Base-by-base conservation (phyloP, 2,888 invertebrate genomes). In the Xylocampa areola region DNA sequence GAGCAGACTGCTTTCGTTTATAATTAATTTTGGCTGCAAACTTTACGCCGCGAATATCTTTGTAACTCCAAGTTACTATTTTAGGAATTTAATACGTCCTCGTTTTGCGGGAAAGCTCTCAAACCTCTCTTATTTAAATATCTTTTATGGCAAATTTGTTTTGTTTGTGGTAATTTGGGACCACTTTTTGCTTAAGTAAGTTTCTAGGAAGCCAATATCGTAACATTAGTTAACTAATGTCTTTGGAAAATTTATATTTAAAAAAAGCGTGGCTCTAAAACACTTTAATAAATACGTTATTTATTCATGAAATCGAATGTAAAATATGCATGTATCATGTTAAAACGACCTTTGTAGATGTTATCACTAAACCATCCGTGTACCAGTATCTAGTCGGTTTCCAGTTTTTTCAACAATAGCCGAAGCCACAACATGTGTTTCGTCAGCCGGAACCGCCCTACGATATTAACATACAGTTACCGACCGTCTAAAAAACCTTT, bases 381-480 rank as follows among this genome's bases (percentile, higher is more conserved):
- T 25, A n/a, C n/a, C n/a, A n/a, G 25, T 81, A 77, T 77, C 80
- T 73, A 81, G 81, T 84, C 79, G 65, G 80, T 82, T 85, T 83
- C 73, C 68, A 80, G 77, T 82, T 86, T 83, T 82, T 88, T 85
- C 68, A 81, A 91, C 90, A 89, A 90, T 86, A 82, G 86, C 74
- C 73, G 73, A 80, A 78, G 82, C 81, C 84, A 77, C 86, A 82
- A 91, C 90, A 91, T 84, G 79, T 92, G 92, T 92, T 91, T 86
- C 87, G 86, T 87, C 90, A 85, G 83, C 83, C 87, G 82, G 84
- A 85, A 86, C 86, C 87, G 82, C 84, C 87, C 82, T 71, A 80
- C 73, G 71, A 77, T 82, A 91, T 91, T 91, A 89, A 79, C 91
- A 92, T 91, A 90, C 85, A 85, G 87, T 88, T 88, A 86, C 85